Percentiles rank a stretch among this genome's conserved stretches.
Evolutionary conservation across 2,113 vertebrate genomes (phyloP).

Genomic region (Platysternon megacephalum): DNA sequence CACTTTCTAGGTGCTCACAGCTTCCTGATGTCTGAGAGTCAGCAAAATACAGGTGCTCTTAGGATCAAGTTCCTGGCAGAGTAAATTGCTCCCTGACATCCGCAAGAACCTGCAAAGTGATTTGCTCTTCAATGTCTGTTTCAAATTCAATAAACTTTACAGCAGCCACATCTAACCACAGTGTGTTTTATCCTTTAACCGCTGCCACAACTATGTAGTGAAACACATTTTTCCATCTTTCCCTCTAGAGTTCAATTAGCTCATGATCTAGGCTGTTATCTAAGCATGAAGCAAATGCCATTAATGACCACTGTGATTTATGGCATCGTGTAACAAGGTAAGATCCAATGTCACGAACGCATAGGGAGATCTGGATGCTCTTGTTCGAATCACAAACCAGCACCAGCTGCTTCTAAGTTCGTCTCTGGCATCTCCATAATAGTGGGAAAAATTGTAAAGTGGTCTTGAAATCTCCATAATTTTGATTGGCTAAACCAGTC

Average conservation of each 20-base stretch:
- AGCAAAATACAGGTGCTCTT: neutral
- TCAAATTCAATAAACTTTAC: slow-evolving; percentile 60
- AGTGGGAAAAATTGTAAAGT: neutral
- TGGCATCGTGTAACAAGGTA: accelerated
- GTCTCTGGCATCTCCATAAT: neutral
- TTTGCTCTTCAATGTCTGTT: slow-evolving; percentile 43
- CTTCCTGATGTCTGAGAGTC: neutral
- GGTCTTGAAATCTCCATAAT: neutral
- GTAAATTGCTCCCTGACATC: slow-evolving; percentile 38
- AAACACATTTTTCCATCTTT: neutral
- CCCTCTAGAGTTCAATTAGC: neutral
- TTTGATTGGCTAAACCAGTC: neutral
- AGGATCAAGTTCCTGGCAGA: slow-evolving; percentile 28
- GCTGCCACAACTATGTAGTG: neutral
- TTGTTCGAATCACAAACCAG: neutral
- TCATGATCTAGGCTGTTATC: neutral
- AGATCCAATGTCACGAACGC: neutral
- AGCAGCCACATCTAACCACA: slow-evolving; percentile 53
- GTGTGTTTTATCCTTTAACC: neutral
- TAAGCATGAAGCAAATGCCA: neutral
- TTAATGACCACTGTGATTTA: neutral
- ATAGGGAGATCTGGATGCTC: neutral
- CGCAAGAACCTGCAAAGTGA: slow-evolving; percentile 14
- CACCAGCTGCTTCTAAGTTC: neutral
- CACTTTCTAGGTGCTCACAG: slow-evolving; percentile 9